Conservation (phyloP, 2,888 invertebrate genomes). For the Sminthurides aquaticus region DNA sequence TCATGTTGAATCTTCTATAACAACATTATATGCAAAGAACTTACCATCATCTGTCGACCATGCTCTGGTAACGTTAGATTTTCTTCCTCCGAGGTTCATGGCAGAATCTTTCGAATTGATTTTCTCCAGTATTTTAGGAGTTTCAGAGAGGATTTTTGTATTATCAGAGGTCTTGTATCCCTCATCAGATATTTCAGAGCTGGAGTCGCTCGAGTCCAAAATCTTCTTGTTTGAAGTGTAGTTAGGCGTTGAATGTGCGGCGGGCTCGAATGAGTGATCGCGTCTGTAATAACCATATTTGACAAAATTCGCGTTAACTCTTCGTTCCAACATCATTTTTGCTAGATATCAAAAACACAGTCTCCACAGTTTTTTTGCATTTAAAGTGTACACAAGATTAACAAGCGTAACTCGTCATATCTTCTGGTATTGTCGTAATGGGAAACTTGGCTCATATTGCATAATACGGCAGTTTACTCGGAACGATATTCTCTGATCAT, state of each 20-base stretch:
- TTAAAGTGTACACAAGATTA: neutral
- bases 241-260: slow-evolving; percentile 37
- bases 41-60: slow-evolving; percentile 43
- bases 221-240: slow-evolving; percentile 33
- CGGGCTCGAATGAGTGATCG: slow-evolving; percentile 42
- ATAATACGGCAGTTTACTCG: too few relatives aligned
- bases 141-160: slow-evolving; percentile 27
- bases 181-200: slow-evolving; percentile 46
- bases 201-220: slow-evolving; percentile 44
- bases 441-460: too few relatives aligned
- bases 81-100: slow-evolving; percentile 30
- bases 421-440: too few relatives aligned
- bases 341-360: neutral
- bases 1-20: too few relatives aligned
- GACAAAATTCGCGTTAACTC: neutral
- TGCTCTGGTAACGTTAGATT: slow-evolving; percentile 29
- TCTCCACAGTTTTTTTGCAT: neutral
- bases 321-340: too few relatives aligned
- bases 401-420: too few relatives aligned
- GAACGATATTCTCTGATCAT: too few relatives aligned
- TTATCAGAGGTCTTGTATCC: slow-evolving; percentile 45
- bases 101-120: slow-evolving; percentile 8
- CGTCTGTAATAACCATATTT: slow-evolving; percentile 27
- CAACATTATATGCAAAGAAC: neutral
- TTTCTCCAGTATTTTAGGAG: slow-evolving; percentile 12